Conservation (phyloP, 37 sponge, comb jelly and placozoan genomes). For the Geodia barretti region DNA sequence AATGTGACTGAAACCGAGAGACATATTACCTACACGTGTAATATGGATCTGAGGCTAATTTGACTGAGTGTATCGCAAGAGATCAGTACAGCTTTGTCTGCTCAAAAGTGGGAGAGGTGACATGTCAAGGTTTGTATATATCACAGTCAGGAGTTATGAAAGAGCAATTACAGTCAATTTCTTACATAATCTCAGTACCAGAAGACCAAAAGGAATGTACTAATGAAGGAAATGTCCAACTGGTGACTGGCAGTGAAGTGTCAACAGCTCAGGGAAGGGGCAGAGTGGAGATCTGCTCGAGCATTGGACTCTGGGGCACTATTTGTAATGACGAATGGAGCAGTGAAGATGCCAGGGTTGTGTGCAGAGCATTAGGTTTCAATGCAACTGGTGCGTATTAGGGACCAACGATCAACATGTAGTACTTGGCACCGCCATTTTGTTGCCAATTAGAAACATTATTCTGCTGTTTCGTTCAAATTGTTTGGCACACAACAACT, state of each 20-base stretch:
- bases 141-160: too few relatives aligned
- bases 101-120: not conserved
- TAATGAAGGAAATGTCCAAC: not conserved
- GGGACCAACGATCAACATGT: too few relatives aligned
- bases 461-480: too few relatives aligned
- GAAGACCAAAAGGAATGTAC: not conserved
- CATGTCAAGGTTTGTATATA: not conserved
- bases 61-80: not conserved
- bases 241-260: not conserved
- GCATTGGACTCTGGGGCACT: not conserved
- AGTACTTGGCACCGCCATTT: not conserved
- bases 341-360: not conserved
- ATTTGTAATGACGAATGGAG: not conserved
- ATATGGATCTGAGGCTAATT: not conserved
- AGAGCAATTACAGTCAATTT: too few relatives aligned
- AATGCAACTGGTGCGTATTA: not conserved
- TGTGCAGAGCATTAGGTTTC: not conserved
- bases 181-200: not conserved
- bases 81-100: not conserved
- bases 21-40: not conserved
- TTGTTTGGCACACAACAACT: too few relatives aligned
- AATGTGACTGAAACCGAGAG: not conserved
- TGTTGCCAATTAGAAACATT: too few relatives aligned
- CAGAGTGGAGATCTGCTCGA: not conserved
- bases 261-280: not conserved